Evolutionary conservation across 35 echinoderm and acorn worm species (phyloP).

Genomic region (Nesometra sesokonis): DNA sequence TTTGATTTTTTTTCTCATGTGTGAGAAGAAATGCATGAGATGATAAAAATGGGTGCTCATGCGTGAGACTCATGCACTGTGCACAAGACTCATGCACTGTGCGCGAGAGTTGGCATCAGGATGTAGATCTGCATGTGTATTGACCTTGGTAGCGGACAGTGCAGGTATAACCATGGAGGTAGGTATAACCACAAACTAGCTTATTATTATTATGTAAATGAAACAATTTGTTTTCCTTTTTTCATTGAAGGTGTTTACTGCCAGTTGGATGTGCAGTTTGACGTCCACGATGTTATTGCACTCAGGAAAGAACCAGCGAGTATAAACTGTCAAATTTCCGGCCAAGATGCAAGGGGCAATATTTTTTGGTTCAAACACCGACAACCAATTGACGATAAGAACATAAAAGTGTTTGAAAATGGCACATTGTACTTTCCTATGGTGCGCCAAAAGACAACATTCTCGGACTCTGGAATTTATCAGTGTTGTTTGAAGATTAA

Average conservation of each 20-base stretch:
- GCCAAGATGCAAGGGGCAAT: background rate
- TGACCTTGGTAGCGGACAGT: no score
- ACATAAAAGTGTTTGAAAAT: background rate
- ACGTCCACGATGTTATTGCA: background rate
- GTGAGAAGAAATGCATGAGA: no score
- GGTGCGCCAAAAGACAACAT: background rate
- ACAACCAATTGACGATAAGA: background rate
- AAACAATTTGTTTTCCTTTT: background rate
- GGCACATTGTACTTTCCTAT: background rate
- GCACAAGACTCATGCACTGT: no score
- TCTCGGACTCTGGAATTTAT: background rate
- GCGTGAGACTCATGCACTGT: no score
- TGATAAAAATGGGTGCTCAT: no score
- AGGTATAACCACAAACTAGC: no score
- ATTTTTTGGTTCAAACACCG: background rate
- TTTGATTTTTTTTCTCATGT: no score
- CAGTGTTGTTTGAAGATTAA: background rate
- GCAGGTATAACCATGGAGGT: no score
- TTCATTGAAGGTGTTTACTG: background rate
- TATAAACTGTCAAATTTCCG: background rate
- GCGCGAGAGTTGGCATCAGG: no score
- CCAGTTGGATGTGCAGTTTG: background rate
- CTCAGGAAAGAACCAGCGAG: background rate
- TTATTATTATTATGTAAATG: no score
- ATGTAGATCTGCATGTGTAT: no score